Conservation (phyloP, 2,797 vertebrate genomes). For the Urophycis tenuis region DNA sequence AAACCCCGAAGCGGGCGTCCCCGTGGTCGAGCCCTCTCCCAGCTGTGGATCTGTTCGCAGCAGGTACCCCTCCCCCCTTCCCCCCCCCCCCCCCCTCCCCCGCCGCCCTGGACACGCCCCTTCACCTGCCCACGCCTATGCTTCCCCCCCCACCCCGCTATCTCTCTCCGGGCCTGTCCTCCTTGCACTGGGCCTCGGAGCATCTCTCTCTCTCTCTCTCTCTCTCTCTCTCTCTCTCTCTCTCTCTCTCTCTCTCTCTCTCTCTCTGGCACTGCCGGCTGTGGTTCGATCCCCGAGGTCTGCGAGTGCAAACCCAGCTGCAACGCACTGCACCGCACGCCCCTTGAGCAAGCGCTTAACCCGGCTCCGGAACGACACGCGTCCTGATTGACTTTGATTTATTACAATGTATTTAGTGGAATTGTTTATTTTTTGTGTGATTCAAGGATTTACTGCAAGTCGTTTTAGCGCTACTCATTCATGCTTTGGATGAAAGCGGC, state of each 20-base stretch:
- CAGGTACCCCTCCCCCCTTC: slow-evolving; percentile 76
- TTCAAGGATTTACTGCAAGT: slow-evolving; percentile 41
- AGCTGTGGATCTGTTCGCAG: slow-evolving; percentile 90
- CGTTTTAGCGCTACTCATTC: too few species aligned
- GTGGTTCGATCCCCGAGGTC: not conserved
- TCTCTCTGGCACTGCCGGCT: not conserved
- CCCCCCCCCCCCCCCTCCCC: slow-evolving; percentile 17
- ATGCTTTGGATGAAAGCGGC: not conserved
- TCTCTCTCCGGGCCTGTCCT: slow-evolving; percentile 31
- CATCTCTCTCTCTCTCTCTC: not conserved
- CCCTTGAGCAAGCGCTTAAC: not conserved
- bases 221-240: too few species aligned
- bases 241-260: not conserved
- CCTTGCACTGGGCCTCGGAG: slow-evolving; percentile 34
- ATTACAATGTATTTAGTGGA: not conserved
- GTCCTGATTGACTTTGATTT: not conserved
- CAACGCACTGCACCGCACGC: not conserved
- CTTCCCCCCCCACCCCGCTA: too few species aligned
- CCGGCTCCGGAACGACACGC: not conserved
- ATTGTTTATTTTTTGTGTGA: not conserved
- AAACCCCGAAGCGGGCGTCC: slow-evolving; percentile 72
- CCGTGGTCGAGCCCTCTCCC: slow-evolving; percentile 75
- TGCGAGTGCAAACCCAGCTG: not conserved
- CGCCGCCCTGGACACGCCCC: slow-evolving; percentile 29
- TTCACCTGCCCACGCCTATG: slow-evolving; percentile 28